These are phyloP conservation scores for Tenrec ecaudatus DNA, from an alignment of 2,113 vertebrate genomes.

Conservation along the genomic window DNA sequence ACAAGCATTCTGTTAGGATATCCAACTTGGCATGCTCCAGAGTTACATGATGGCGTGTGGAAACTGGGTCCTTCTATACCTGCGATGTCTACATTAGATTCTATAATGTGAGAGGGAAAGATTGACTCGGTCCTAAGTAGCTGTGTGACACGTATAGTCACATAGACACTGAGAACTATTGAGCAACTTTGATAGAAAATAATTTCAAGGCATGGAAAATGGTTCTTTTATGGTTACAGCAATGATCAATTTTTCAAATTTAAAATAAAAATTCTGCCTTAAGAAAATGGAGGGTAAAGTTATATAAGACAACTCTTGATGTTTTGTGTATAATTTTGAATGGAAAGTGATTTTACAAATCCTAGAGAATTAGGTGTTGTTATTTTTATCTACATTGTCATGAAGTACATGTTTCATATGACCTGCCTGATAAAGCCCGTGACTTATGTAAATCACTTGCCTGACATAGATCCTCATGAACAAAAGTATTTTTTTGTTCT, in stretches of 20 bases:
- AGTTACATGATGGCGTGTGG: neutral
- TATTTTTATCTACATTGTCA: neutral
- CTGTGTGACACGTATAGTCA: neutral
- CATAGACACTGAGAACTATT: neutral
- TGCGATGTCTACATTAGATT: neutral
- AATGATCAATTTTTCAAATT: neutral
- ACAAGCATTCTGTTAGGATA: neutral
- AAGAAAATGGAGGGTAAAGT: neutral
- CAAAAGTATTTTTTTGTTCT: slow-evolving; percentile 25
- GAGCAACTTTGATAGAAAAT: neutral
- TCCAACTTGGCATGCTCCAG: neutral
- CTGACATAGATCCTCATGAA: neutral
- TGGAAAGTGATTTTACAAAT: slow-evolving; percentile 15
- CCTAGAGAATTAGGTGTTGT: neutral
- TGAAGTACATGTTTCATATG: neutral
- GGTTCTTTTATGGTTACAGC: neutral
- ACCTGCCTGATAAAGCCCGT: neutral
- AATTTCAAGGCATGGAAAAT: neutral
- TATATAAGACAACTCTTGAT: slow-evolving; percentile 6
- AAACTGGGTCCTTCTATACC: neutral
- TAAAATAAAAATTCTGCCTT: too few relatives aligned
- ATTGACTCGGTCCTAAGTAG: neutral
- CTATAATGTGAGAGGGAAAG: slow-evolving; percentile 47
- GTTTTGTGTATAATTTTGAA: neutral
- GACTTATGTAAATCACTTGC: neutral